Evolutionary conservation across 1,140 invertebrate genomes (phyloP).

Genomic region (Drosophila dunni): DNA sequence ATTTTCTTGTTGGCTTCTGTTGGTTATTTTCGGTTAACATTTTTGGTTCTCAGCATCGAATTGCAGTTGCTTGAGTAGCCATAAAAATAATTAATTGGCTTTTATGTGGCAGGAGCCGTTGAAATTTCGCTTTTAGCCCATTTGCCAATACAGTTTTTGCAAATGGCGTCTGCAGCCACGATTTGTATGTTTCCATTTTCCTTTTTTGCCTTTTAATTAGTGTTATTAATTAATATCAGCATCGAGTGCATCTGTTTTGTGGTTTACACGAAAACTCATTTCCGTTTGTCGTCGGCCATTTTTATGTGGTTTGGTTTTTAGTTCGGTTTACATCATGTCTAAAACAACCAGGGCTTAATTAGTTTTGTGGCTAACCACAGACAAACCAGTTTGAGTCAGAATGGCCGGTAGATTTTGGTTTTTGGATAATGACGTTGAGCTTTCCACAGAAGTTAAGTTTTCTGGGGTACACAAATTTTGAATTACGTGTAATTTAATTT

Average conservation of each 20-base stretch:
- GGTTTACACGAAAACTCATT: conserved; percentile 64
- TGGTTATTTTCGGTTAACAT: conserved; percentile 43
- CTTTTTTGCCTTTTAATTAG: conserved; percentile 67
- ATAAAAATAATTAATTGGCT: conserved; percentile 83
- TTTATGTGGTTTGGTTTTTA: conserved; percentile 29
- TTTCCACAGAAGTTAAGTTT: not conserved
- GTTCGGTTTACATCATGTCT: conserved; percentile 5
- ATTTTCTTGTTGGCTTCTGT: conserved; percentile 63
- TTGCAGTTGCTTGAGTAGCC: conserved; percentile 59
- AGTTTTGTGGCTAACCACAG: conserved; percentile 60
- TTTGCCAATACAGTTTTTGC: conserved; percentile 56
- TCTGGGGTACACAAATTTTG: no score
- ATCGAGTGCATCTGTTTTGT: conserved; percentile 60
- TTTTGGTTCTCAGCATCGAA: conserved; percentile 26
- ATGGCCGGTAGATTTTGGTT: conserved; percentile 4
- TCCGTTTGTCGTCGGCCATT: conserved; percentile 62
- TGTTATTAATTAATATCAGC: conserved; percentile 66
- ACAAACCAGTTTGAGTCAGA: not conserved
- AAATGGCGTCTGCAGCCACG: conserved; percentile 29
- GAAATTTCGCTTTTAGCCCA: conserved; percentile 60
- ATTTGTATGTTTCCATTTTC: no score
- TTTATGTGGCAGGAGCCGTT: conserved; percentile 81
- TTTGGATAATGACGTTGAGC: not conserved
- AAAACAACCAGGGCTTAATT: conserved; percentile 46
- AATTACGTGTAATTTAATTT: no score